Base-by-base conservation (phyloP, 2,888 invertebrate species). In the Falcaria lacertinaria region DNA sequence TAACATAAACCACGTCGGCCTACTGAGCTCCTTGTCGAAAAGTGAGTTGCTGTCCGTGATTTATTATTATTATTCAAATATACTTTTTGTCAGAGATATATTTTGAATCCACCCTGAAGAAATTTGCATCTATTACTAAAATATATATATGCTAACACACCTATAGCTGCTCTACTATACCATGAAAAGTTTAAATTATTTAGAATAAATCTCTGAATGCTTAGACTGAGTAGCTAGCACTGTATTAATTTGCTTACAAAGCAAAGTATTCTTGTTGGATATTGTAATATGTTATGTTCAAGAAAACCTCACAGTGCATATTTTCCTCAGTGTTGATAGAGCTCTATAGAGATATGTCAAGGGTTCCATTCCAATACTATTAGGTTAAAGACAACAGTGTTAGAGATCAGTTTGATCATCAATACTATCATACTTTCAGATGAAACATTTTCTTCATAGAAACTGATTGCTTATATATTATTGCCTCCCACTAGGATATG, bases 21-120 rank as follows among this genome's bases (percentile, higher is more conserved):
- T 81, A 72, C 82, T 83, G 77, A 77, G 76, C 77, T 79, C 80
- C 72, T 78, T 86, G 69, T 71, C 76, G 60, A 85, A 85, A 87
- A 85, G 88, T 88, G 87, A 88, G 87, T 88, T 54, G 58, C 52
- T 58, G 57, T 56, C 60, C 60, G 51, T 63, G 50, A 60, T 54
- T 57, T 54, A 55, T 66, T 58, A 55, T 66, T 58, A 58, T 48
- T 62, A 54, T 52, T 51, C 45, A 52, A 56, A 52, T 55, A 39
- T 33, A 34, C 15, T 17, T 36, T 34, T 11, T 22, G 15, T 37
- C 37, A 15, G 37, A 37, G 37, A 37, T 37, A 37, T 37, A 22
- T 37, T 37, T 37, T 37, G 37, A 37, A 37, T 25, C 37, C 4
- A 11, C 22, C n/a, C 22, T 22, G 22, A 8, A 22, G 8, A 28